These are phyloP conservation scores for Heteromurus nitidus DNA, from an alignment of 2,888 invertebrate genomes.

Conservation along the genomic window DNA sequence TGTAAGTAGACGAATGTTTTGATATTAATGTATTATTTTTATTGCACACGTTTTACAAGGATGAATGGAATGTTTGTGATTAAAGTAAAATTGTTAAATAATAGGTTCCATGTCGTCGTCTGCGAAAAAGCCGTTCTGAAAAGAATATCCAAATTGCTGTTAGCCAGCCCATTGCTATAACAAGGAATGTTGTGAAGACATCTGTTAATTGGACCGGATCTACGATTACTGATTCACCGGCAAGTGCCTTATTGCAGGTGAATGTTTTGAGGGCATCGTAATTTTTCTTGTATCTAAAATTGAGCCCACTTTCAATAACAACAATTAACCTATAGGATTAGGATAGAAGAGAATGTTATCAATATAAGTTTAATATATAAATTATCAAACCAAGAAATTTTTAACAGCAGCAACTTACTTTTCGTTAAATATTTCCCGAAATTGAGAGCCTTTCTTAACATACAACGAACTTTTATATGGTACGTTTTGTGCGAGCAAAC, in stretches of 20 bases:
- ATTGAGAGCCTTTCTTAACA: constrained; percentile 64
- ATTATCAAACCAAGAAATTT: neutral
- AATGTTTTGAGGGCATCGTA: constrained; percentile 45
- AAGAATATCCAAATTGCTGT: constrained; percentile 9
- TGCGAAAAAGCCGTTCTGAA: constrained; percentile 27
- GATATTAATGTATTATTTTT: too few relatives aligned
- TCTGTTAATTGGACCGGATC: constrained; percentile 57
- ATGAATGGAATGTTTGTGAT: neutral
- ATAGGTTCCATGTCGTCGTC: constrained; percentile 20
- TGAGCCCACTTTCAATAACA: constrained; percentile 62
- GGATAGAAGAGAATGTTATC: neutral
- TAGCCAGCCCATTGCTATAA: constrained; percentile 50
- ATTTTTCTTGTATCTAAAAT: constrained; percentile 35
- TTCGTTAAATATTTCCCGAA: constrained; percentile 56
- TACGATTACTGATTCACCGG: neutral
- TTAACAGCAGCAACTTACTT: constrained; percentile 51
- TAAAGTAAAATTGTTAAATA: neutral
- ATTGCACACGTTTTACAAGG: too few relatives aligned
- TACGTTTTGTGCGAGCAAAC: constrained; percentile 29
- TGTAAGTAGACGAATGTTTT: too few relatives aligned
- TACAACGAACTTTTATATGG: constrained; percentile 64
- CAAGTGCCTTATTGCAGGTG: constrained; percentile 31
- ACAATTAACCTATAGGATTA: constrained; percentile 38
- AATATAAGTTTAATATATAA: neutral
- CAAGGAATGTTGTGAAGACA: constrained; percentile 57